Evolutionary conservation across 2,113 vertebrate species (phyloP), one percentile per base, ranked within the genome.

Genomic region (Xenopus laevis): DNA sequence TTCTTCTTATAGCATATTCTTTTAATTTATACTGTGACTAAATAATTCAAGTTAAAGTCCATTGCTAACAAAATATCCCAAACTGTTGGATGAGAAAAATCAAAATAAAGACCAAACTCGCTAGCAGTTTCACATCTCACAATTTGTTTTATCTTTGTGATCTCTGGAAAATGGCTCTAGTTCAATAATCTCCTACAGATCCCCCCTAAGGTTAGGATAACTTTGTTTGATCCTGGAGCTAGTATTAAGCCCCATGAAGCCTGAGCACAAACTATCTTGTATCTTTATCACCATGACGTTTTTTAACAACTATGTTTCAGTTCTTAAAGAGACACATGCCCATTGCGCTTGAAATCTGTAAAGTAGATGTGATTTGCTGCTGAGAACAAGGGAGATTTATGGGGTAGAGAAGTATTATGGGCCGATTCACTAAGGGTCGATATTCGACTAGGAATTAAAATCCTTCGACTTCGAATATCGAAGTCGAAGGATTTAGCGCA

Each of bases 201-300:
- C 18, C 62, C 10, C 17, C 63, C 63, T 46, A 16, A 45, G 63
- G 63, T 1, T 65, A 65, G 63, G 44, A 65, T 50, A 55, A 55
- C 7, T 55, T 8, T 55, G 17, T 55, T 55, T 55, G 53, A 55
- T 55, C 53, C 53, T 55, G 17, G 16, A 55, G 17, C 17, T 16
- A 55, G 16, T 55, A 16, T 55, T 16, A 55, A 55, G 53, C 17
- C 15, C 17, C 17, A n/a, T 16, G 53, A n/a, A 55, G 7, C 20
- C 58, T 60, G 20, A 60, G 7, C 58, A 60, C 21, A 27, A 18
- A 23, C 9, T 21, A 11, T 27, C 55, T 60, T 60, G 10, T 60
- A 58, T 65, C 13, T 18, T 45, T 44, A 18, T 45, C 16, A 65
- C 10, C 16, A 17, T 65, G 17, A 12, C 7, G 21, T 60, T 45